A percentile compares a stretch with the other conserved stretches of the same genome.
Evolutionary conservation across 2,888 invertebrate genomes (phyloP).

Genomic region (Sphaerophoria rueppellii): DNA sequence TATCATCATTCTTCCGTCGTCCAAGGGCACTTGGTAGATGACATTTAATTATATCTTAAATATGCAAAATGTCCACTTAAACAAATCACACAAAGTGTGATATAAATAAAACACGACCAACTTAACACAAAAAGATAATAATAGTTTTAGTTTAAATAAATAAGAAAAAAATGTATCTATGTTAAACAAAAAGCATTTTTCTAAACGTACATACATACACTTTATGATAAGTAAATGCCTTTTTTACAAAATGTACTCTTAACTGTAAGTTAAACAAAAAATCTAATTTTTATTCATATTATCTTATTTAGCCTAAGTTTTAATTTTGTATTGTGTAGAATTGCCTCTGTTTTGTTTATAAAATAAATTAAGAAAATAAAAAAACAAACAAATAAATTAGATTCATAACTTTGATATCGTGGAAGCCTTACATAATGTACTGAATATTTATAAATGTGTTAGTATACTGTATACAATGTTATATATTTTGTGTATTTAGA

Average conservation of each 20-base stretch:
- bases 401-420: slow-evolving; percentile 46
- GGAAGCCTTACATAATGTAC: slow-evolving; percentile 43
- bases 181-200: slow-evolving; percentile 56
- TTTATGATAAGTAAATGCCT: slow-evolving; percentile 20
- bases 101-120: slow-evolving; percentile 55
- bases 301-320: slow-evolving; percentile 16
- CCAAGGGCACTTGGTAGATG: slow-evolving; percentile 83
- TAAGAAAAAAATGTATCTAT: slow-evolving; percentile 45
- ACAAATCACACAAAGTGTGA: slow-evolving; percentile 31
- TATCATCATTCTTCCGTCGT: slow-evolving; percentile 96
- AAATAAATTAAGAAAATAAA: slow-evolving; percentile 8
- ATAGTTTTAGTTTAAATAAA: slow-evolving; percentile 58
- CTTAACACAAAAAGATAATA: slow-evolving; percentile 65
- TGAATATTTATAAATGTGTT: slow-evolving; percentile 61
- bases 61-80: slow-evolving; percentile 6
- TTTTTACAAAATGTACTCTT: slow-evolving; percentile 41
- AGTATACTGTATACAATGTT: slow-evolving; percentile 49
- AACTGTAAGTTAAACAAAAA: slow-evolving; percentile 18
- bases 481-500: slow-evolving; percentile 23
- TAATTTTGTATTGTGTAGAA: slow-evolving; percentile 35
- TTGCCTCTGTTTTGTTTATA: slow-evolving; percentile 7
- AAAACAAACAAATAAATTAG: slow-evolving; percentile 28
- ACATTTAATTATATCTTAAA: slow-evolving; percentile 73
- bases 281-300: slow-evolving; percentile 33
- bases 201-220: slow-evolving; percentile 43